These are phyloP conservation scores for Rallus limicola DNA, from an alignment of 2,113 vertebrate species.

Conservation along the genomic window DNA sequence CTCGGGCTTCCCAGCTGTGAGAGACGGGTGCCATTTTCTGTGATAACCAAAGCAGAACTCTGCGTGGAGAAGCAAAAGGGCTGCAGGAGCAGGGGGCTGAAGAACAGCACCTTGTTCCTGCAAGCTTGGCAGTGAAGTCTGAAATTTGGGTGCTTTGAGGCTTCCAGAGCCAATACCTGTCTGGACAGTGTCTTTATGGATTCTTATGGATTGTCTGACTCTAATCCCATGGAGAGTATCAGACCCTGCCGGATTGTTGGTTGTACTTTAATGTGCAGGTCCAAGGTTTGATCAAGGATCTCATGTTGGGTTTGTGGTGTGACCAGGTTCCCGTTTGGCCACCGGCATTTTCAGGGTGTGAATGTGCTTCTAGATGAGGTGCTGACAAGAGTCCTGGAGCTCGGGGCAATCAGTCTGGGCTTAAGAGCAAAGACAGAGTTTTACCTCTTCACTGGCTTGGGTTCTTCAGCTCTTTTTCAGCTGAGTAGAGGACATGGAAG, in stretches of 20 bases:
- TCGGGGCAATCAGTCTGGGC: neutral
- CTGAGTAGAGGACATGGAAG: neutral
- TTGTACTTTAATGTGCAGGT: neutral
- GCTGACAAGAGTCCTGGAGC: neutral
- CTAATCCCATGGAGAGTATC: neutral
- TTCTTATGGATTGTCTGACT: neutral
- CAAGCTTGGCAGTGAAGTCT: neutral
- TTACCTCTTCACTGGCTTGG: neutral
- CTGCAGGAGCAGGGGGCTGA: neutral
- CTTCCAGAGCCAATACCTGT: neutral
- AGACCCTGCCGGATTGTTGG: fast-evolving
- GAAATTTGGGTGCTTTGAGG: neutral
- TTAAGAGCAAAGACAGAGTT: neutral
- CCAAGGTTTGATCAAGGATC: neutral
- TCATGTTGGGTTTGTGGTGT: neutral
- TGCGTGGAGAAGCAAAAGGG: neutral
- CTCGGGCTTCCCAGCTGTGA: neutral
- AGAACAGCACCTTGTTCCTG: neutral
- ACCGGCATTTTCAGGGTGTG: neutral
- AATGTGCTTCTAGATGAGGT: neutral
- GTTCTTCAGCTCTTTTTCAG: neutral
- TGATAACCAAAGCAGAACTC: constrained; percentile 14
- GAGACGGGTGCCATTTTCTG: neutral
- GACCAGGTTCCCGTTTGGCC: fast-evolving
- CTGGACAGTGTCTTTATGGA: neutral